These are phyloP conservation scores for Chrysomela aeneicollis DNA, from an alignment of 2,888 invertebrate species.

Conservation along the genomic window DNA sequence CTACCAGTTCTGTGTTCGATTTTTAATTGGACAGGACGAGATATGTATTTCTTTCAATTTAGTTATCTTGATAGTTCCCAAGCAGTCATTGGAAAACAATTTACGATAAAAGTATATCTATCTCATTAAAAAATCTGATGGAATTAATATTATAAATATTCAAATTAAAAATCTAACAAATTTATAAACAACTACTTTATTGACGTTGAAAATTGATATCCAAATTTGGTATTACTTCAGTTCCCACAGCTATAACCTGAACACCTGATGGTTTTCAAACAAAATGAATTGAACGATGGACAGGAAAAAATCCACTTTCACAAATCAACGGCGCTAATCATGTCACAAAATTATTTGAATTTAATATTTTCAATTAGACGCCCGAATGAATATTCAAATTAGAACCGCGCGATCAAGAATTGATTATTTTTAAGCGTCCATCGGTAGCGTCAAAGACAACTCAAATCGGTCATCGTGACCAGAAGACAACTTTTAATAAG, in stretches of 20 bases:
- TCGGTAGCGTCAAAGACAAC: slow-evolving; percentile 13
- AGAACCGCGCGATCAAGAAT: not conserved
- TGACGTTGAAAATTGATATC: no score
- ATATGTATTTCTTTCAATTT: no score
- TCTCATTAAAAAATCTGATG: not conserved
- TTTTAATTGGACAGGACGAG: no score
- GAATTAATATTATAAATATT: not conserved
- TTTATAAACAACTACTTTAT: not conserved
- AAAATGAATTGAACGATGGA: not conserved
- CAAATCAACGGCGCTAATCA: slow-evolving; percentile 4
- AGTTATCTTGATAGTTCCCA: no score
- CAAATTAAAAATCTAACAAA: not conserved
- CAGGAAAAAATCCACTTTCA: not conserved
- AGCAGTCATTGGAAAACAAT: not conserved
- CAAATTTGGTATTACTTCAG: not conserved
- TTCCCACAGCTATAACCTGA: not conserved
- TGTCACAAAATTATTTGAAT: slow-evolving; percentile 1
- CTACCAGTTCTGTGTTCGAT: no score
- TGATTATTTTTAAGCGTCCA: not conserved
- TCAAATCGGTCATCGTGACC: slow-evolving; percentile 8
- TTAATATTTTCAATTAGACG: not conserved
- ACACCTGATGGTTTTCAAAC: not conserved
- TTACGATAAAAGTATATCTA: no score
- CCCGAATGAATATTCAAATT: not conserved
- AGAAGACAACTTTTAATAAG: slow-evolving; percentile 13